Percentiles rank a stretch among this genome's conserved stretches.
phyloP scores from a whole-genome alignment of 1,140 invertebrate genomes.

The Drosophila kurseongensis region DNA sequence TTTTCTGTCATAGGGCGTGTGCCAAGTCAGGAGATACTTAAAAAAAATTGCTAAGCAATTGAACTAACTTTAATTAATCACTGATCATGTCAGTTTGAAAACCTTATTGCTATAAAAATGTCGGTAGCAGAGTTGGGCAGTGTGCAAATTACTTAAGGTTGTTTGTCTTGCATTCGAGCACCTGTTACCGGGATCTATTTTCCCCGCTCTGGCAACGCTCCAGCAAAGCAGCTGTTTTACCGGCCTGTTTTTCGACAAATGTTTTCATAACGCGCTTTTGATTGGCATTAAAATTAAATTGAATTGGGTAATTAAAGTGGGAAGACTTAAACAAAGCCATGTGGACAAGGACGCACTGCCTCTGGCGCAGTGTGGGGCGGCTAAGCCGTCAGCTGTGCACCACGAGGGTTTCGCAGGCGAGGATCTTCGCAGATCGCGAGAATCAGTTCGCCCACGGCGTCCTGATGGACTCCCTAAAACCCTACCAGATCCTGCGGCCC shows the following conservation, averaged over 20 bases:
- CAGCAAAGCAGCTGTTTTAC: slow-evolving; percentile 2
- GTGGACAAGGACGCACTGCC: slow-evolving; percentile 33
- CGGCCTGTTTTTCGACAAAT: neutral
- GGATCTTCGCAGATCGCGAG: slow-evolving; percentile 67
- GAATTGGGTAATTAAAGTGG: neutral
- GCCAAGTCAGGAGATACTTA: too few species aligned
- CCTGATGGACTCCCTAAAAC: slow-evolving; percentile 67
- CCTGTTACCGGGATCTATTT: too few species aligned
- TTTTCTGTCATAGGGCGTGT: too few species aligned
- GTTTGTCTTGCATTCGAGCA: too few species aligned
- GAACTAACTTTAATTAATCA: too few species aligned
- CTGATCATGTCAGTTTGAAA: too few species aligned
- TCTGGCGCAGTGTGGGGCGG: slow-evolving; percentile 16
- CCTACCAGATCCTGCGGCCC: slow-evolving; percentile 62
- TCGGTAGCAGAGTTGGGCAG: too few species aligned
- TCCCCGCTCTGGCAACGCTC: neutral
- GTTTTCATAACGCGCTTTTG: slow-evolving; percentile 23
- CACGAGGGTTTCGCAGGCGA: slow-evolving; percentile 10
- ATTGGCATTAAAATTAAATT: neutral
- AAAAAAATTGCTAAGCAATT: too few species aligned
- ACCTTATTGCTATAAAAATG: too few species aligned
- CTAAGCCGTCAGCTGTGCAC: slow-evolving; percentile 25
- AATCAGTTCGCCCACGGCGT: slow-evolving; percentile 79
- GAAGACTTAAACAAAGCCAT: neutral
- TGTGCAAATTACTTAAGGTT: too few species aligned